Evolutionary conservation across 2,113 vertebrate species (phyloP).

Genomic region (Muscicapa adusta): DNA sequence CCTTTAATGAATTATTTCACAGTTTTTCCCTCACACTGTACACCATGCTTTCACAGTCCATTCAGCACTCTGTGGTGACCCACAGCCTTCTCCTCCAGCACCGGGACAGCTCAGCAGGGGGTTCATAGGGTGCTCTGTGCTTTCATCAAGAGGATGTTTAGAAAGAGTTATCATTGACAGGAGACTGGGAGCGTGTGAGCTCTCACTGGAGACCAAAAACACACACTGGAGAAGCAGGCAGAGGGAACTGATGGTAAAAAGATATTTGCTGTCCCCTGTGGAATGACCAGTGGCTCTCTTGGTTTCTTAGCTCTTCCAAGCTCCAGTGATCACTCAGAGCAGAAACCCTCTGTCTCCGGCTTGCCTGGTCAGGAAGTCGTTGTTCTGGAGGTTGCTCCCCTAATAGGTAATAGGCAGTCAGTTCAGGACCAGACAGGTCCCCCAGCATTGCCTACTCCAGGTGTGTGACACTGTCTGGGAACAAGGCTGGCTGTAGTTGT

Average conservation of each 20-base stretch:
- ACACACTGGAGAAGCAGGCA: slow-evolving; percentile 36
- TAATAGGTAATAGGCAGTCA: background rate
- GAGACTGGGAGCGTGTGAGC: slow-evolving; percentile 8
- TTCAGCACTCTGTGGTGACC: background rate
- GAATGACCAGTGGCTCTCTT: background rate
- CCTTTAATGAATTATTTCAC: slow-evolving; percentile 59
- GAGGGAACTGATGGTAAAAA: slow-evolving; percentile 20
- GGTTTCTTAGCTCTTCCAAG: background rate
- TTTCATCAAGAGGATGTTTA: slow-evolving; percentile 63
- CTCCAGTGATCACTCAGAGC: background rate
- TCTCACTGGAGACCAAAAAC: background rate
- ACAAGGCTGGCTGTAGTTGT: slow-evolving; percentile 38
- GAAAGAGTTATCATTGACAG: slow-evolving; percentile 65
- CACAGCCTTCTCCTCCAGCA: slow-evolving; percentile 20
- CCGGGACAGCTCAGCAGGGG: slow-evolving; percentile 37
- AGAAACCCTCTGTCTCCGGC: background rate
- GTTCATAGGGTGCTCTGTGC: slow-evolving; percentile 44
- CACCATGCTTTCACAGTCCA: slow-evolving; percentile 3
- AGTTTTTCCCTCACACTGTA: slow-evolving; percentile 51
- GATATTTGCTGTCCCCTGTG: background rate
- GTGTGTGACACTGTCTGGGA: slow-evolving; percentile 9
- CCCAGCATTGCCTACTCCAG: background rate
- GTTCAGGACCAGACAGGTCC: slow-evolving; percentile 5
- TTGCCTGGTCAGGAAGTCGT: background rate
- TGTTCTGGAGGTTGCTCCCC: background rate